phyloP scores from a whole-genome alignment of 2,888 invertebrate species.

The Oasisia sp. region DNA sequence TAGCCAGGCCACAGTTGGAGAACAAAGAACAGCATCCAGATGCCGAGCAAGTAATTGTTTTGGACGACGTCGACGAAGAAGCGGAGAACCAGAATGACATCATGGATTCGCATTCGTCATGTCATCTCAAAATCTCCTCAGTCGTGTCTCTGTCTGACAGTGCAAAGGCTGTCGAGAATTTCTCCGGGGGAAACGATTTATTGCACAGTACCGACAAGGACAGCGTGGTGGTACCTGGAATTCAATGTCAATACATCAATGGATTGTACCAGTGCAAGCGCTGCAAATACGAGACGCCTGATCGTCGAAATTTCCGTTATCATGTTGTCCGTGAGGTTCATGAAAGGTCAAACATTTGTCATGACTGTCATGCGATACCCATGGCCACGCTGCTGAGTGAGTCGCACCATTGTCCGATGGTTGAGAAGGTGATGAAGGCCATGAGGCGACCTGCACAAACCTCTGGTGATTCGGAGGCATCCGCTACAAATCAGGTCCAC shows the following conservation, averaged over 20 bases:
- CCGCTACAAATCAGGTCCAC: neutral
- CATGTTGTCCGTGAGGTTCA: neutral
- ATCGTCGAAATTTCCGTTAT: neutral
- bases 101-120: neutral
- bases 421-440: neutral
- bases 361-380: neutral
- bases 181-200: neutral
- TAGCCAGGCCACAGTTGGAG: neutral
- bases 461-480: neutral
- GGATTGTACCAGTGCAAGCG: neutral
- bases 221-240: neutral
- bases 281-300: neutral
- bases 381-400: neutral
- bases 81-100: neutral
- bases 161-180: constrained; percentile 1
- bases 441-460: neutral
- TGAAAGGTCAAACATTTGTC: neutral
- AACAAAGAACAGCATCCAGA: neutral
- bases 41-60: neutral
- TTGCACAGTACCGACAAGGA: neutral
- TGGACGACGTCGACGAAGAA: neutral
- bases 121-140: neutral
- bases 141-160: neutral
- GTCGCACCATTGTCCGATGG: neutral
- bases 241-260: neutral